These are phyloP conservation scores for Chromis chromis DNA, from an alignment of 2,797 vertebrate species.

Conservation along the genomic window DNA sequence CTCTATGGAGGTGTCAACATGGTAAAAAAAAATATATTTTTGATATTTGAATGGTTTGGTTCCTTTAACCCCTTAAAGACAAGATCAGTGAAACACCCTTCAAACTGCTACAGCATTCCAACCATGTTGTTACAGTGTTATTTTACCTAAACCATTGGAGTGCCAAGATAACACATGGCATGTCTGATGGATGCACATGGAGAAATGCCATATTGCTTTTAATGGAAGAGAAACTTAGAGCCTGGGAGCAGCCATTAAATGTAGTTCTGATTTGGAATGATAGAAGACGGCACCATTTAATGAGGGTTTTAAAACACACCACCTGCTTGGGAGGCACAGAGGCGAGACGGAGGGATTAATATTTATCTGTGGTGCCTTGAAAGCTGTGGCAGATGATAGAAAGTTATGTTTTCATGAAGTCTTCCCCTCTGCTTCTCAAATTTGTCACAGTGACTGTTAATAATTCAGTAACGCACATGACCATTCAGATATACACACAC, in stretches of 20 bases:
- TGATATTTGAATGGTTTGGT: background rate
- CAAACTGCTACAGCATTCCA: background rate
- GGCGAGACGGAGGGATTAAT: conserved; percentile 42
- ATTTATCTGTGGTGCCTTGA: conserved; percentile 46
- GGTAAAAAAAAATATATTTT: too few species aligned
- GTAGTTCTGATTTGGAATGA: conserved; percentile 38
- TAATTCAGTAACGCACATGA: conserved; percentile 29
- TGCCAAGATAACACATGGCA: background rate
- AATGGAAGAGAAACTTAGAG: conserved; percentile 11
- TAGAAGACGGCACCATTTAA: conserved; percentile 45
- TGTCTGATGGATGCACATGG: background rate
- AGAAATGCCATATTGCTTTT: background rate
- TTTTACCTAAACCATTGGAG: background rate
- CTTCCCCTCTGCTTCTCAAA: conserved; percentile 27
- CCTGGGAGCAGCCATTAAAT: conserved; percentile 25
- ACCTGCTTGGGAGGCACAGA: conserved; percentile 44
- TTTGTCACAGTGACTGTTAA: conserved; percentile 32
- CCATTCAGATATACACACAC: conserved; percentile 1
- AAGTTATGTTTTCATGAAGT: conserved; percentile 51
- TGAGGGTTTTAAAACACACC: conserved; percentile 50
- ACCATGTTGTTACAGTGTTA: background rate
- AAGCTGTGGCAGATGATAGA: conserved; percentile 42
- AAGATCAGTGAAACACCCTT: background rate
- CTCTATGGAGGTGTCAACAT: too few species aligned
- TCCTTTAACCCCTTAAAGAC: too few species aligned